Base-by-base conservation (phyloP, 2,888 invertebrate genomes). In the Macrophya alboannulata region DNA sequence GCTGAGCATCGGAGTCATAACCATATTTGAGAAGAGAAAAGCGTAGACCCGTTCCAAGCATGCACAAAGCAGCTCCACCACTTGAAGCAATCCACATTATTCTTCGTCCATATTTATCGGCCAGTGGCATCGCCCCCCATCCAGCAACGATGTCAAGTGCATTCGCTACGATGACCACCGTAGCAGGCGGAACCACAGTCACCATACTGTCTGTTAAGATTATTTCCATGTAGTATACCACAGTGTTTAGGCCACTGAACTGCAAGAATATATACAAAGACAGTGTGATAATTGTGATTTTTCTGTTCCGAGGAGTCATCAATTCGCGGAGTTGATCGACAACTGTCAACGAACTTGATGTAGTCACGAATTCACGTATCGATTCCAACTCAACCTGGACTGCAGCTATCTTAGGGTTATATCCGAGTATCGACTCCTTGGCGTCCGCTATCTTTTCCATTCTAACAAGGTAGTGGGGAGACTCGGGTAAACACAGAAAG, bases 141-240 rank as follows among this genome's bases (percentile, higher is more conserved):
- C 45, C 83, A 8, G 21, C 71, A 6, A 71, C 8, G 6, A 48
- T 48, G 1, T 37, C 68, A 31, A 51, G 37, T 10, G 12, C 48
- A 45, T 65, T 83, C 17, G 91, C 90, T 15, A 92, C 87, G n/a
- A 92, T 92, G 9, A 92, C 92, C n/a, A 91, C 85, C 6, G 85
- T 84, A 9, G 91, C 86, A 0, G 93, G 92, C 0, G 87, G 65
- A 4, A 92, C 86, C 4, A 89, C 87, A 0, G 87, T 88, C 0
- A 92, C 90, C 5, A 87, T 59, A 0, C 90, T 90, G 0, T 88
- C 88, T 9, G 31, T 89, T 51, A 93, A 81, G 12, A 93, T 92
- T n/a, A 89, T 89, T 83, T 93, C 92, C 91, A 92, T 91, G 87
- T 92, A 93, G 65, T 90, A 91, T 4, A 90, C 48, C 4, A 93